Evolutionary conservation across 2,888 invertebrate species (phyloP).

Genomic region (Rotaria macrura): DNA sequence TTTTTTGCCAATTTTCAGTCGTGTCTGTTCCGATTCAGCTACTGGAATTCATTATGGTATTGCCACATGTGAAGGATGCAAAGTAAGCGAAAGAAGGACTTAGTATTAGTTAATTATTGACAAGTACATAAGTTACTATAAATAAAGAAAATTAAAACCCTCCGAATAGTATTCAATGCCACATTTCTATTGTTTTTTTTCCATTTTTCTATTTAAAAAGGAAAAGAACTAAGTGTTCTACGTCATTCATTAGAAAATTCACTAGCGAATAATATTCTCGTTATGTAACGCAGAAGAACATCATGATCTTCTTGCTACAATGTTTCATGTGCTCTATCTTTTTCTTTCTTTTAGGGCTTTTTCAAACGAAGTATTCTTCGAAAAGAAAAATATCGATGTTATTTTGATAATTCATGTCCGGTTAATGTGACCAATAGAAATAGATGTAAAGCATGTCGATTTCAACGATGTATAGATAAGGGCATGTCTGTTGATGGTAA

Average conservation of each 20-base stretch:
- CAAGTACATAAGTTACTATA: no score
- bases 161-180: no score
- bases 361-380: slow-evolving; percentile 31
- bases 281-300: background rate
- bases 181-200: no score
- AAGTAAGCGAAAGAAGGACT: slow-evolving; percentile 37
- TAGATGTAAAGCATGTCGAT: slow-evolving; percentile 32
- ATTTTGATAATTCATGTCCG: slow-evolving; percentile 26
- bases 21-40: slow-evolving; percentile 44
- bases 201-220: no score
- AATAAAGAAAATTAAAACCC: no score
- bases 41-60: slow-evolving; percentile 48
- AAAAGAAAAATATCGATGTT: slow-evolving; percentile 30
- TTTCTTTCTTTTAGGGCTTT: slow-evolving; percentile 23
- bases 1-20: slow-evolving; percentile 34
- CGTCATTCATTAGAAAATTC: no score
- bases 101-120: no score
- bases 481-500: slow-evolving; percentile 31
- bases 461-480: slow-evolving; percentile 23
- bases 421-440: slow-evolving; percentile 27
- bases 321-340: background rate
- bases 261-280: background rate
- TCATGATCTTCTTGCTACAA: background rate
- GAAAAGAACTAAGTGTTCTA: no score
- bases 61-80: slow-evolving; percentile 47